phyloP scores from a whole-genome alignment of 2,113 vertebrate species.

The Toxotes jaculatrix region DNA sequence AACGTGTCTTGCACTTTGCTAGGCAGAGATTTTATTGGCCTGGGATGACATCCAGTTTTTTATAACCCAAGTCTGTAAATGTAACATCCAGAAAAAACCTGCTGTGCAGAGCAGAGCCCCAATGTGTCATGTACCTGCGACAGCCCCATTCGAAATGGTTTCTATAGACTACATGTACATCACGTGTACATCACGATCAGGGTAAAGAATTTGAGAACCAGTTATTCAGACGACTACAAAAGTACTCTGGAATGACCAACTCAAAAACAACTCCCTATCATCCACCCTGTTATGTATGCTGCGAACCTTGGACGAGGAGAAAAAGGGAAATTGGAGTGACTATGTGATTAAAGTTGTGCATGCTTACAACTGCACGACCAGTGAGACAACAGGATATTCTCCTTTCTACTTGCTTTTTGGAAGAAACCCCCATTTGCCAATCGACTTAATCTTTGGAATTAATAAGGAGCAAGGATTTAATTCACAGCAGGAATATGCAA shows the following conservation, averaged over 20 bases:
- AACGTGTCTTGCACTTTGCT: background rate
- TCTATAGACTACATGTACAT: slow-evolving; percentile 7
- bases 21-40: background rate
- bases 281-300: background rate
- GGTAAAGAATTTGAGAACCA: slow-evolving; percentile 17
- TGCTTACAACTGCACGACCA: slow-evolving; percentile 13
- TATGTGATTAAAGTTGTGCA: slow-evolving; percentile 24
- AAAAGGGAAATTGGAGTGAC: slow-evolving; percentile 11
- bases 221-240: slow-evolving; percentile 11
- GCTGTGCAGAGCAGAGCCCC: background rate
- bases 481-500: slow-evolving; percentile 21
- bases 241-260: background rate
- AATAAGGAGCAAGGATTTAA: background rate
- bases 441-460: background rate
- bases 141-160: background rate
- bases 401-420: slow-evolving; percentile 23
- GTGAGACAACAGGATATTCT: background rate
- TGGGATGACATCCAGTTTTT: slow-evolving; percentile 15
- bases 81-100: slow-evolving; percentile 6
- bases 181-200: background rate
- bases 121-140: slow-evolving; percentile 15
- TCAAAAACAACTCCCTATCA: background rate
- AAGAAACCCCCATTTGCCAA: slow-evolving; percentile 7
- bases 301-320: background rate
- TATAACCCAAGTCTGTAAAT: background rate